A percentile compares a stretch with the other conserved stretches of the same genome.
phyloP scores from a whole-genome alignment of 2,113 vertebrate species.

The Speoplatyrhinus poulsoni region DNA sequence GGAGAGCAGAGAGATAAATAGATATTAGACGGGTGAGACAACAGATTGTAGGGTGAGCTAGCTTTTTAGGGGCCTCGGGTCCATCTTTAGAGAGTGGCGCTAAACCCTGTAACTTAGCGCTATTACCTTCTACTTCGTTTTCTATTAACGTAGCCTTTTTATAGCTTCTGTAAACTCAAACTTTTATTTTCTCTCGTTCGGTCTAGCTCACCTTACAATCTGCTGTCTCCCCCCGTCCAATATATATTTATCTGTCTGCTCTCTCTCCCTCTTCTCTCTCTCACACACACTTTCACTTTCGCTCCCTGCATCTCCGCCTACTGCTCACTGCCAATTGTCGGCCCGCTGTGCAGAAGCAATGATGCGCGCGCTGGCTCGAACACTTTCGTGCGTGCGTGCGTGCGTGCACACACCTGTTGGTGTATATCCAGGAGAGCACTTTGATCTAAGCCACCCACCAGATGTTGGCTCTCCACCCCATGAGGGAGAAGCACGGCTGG shows the following conservation, averaged over 20 bases:
- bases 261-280: neutral
- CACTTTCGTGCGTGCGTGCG: neutral
- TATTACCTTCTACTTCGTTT: neutral
- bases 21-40: too few relatives aligned
- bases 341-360: constrained; percentile 53
- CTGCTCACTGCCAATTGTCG: constrained; percentile 45
- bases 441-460: constrained; percentile 72
- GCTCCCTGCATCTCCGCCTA: constrained; percentile 15
- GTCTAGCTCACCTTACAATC: constrained; percentile 37
- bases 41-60: too few relatives aligned
- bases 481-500: constrained; percentile 62
- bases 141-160: constrained; percentile 9
- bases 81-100: too few relatives aligned
- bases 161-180: constrained; percentile 18
- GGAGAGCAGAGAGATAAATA: too few relatives aligned
- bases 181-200: constrained; percentile 26
- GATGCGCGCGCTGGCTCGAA: neutral
- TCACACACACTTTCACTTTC: neutral
- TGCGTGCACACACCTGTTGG: constrained; percentile 38
- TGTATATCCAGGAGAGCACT: constrained; percentile 67
- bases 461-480: constrained; percentile 70
- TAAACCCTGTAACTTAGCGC: too few relatives aligned
- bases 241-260: constrained; percentile 34
- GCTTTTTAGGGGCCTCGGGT: neutral
- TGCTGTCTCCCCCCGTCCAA: constrained; percentile 25